Conservation (phyloP, 2,888 invertebrate species). For the Disparrhopalites patrizii region DNA sequence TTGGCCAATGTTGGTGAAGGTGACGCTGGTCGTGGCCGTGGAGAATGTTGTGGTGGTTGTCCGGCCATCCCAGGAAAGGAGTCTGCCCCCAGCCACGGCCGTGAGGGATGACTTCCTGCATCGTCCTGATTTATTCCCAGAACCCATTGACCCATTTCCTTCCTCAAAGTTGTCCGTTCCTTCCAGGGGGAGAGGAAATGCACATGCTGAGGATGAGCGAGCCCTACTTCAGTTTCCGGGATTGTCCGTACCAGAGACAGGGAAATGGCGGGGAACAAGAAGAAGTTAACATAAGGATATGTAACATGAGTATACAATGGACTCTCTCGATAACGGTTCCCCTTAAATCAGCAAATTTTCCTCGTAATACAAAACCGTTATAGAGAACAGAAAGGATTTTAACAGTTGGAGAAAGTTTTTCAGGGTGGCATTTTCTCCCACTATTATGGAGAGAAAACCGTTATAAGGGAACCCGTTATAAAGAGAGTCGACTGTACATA, state of each 20-base stretch:
- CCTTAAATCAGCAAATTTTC: no score
- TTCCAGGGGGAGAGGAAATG: constrained; percentile 13
- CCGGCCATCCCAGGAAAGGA: constrained; percentile 21
- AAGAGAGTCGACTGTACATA: no score
- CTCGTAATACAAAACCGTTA: no score
- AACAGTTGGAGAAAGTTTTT: no score
- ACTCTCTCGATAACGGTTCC: no score
- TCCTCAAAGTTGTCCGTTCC: not conserved
- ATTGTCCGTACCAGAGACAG: no score
- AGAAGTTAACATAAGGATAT: not conserved
- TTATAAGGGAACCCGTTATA: no score
- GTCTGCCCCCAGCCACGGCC: constrained; percentile 1
- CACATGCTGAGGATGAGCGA: constrained; percentile 45
- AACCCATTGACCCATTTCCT: constrained; percentile 7
- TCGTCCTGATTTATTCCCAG: constrained; percentile 23
- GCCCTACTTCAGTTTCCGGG: constrained; percentile 31
- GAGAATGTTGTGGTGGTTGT: not conserved
- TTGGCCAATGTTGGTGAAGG: constrained; percentile 1
- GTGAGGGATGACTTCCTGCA: constrained; percentile 27
- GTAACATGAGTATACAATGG: no score
- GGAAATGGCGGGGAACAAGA: not conserved
- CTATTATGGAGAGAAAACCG: no score
- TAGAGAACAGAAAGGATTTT: no score
- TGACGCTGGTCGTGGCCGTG: constrained; percentile 19
- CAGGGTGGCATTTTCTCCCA: no score